Evolutionary conservation across 1,140 invertebrate species (phyloP), one percentile per base, ranked within the genome.

Genomic region (Phenacoccus solenopsis): DNA sequence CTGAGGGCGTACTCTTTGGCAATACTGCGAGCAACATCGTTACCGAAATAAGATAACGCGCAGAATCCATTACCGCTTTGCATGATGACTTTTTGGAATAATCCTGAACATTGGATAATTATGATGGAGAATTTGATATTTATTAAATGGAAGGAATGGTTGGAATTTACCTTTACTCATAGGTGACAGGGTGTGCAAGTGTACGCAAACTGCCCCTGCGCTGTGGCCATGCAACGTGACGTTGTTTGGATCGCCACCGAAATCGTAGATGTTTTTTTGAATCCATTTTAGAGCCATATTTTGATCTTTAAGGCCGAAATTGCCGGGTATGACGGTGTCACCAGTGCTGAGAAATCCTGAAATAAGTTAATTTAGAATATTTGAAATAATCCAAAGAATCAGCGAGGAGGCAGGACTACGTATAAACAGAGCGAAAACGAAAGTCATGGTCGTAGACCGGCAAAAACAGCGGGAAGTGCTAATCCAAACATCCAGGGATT

Each of bases 131-230:
- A n/a, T n/a, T n/a, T n/a, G n/a, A n/a, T n/a, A n/a, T n/a, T n/a
- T n/a, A n/a, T n/a, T n/a, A n/a, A n/a, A n/a, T n/a, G n/a, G n/a
- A n/a, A n/a, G n/a, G 25, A 16, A 3, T 25, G 13, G 12, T 3
- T 16, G 20, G 25, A 64, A 16, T 10, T 27, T 64, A 64, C 59
- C 59, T 64, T 25, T 27, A 20, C 59, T 64, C 2, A 22, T 24
- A 25, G 59, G 59, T 64, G 59, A 64, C 20, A 64, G 25, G 9
- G 59, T 64, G 16, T 64, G 59, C 21, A 64, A 64, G 25, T 64
- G 59, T 13, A 25, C 59, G 13, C 13, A 64, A 25, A 27, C 16
- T 22, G 10, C 12, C 4, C 59, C 59, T 3, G 22, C 2, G 16
- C 59, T 64, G 59, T 64, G 59, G 13, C 59, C 59, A 4, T 64